Percentiles rank a stretch among this genome's conserved stretches.
Conservation (phyloP, 2,113 vertebrate genomes). For the Pomatostomus ruficeps region DNA sequence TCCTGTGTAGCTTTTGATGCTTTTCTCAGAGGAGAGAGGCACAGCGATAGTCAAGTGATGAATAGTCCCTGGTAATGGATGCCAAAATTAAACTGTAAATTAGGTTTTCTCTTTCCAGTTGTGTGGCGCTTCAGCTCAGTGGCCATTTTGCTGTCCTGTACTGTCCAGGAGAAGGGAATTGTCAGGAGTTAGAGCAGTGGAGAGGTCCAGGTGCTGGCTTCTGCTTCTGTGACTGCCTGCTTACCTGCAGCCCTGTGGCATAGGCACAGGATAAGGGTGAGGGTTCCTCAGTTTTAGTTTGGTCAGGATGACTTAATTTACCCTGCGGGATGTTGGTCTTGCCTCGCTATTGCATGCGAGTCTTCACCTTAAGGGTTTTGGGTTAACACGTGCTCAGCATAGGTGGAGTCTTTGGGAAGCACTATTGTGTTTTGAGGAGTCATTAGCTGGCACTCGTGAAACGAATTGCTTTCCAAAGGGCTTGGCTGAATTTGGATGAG, state of each 20-base stretch:
- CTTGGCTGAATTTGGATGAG: neutral
- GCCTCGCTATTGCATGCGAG: neutral
- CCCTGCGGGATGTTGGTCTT: accelerated
- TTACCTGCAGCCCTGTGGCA: accelerated
- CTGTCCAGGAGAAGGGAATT: neutral
- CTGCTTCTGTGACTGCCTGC: neutral
- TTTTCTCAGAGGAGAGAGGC: neutral
- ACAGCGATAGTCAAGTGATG: neutral
- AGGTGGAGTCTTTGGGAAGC: neutral
- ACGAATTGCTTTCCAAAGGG: neutral
- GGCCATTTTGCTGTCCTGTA: accelerated
- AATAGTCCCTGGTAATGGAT: neutral
- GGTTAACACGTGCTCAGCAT: neutral
- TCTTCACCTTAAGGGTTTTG: neutral
- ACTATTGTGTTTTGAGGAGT: neutral
- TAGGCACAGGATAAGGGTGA: neutral
- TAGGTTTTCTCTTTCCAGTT: neutral
- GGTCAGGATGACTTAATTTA: neutral
- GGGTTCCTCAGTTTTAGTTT: accelerated
- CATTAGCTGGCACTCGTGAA: neutral
- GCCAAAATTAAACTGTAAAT: neutral
- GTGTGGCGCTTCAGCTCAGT: neutral
- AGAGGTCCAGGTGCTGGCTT: neutral
- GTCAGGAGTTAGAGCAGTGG: neutral
- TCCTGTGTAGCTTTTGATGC: neutral